Base-by-base conservation (phyloP, 1,140 invertebrate species). In the Drosophila simulans region DNA sequence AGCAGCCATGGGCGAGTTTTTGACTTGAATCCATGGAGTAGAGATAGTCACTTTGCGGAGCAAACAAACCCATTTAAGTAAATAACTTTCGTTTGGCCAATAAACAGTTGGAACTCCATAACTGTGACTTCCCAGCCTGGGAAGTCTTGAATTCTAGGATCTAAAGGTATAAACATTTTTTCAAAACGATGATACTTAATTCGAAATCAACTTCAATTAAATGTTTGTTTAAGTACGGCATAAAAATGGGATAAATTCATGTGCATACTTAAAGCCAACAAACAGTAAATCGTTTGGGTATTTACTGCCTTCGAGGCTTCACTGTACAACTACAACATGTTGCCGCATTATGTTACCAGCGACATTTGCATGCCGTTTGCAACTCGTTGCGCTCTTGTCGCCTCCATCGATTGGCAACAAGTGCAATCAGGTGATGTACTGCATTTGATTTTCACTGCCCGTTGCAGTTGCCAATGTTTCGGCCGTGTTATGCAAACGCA, bases 361-460 rank as follows among this genome's bases (percentile, higher is more conserved):
- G 77, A 80, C 79, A 86, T 86, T 86, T 88, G 82, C 79, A 88
- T 88, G 74, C 55, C 35, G 52, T 65, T 69, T 55, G 51, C 68
- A 70, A 70, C 69, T 52, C n/a, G 65, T 53, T 69, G 40, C 35
- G 27, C 43, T 15, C 20, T 35, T 49, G 31, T 68, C 60, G 59
- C 60, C 51, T 52, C 69, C 66, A 78, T 62, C 66, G 68, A 81
- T 80, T 74, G 77, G 65, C 65, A 57, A 72, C 75, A 89, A 89
- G 75, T 83, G 83, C 83, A 86, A 86, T 86, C 83, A 88, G 79
- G 74, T 78, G 78, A 75, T 86, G 78, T 86, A 77, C 82, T 85
- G 77, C 53, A 77, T 85, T 84, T 85, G 81, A 84, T 86, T 84
- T 85, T 73, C 59, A 76, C 70, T 60, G 52, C 53, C 37, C 57